These are phyloP conservation scores for Odobenus rosmarus DNA, from an alignment of 2,113 vertebrate species.

Conservation along the genomic window DNA sequence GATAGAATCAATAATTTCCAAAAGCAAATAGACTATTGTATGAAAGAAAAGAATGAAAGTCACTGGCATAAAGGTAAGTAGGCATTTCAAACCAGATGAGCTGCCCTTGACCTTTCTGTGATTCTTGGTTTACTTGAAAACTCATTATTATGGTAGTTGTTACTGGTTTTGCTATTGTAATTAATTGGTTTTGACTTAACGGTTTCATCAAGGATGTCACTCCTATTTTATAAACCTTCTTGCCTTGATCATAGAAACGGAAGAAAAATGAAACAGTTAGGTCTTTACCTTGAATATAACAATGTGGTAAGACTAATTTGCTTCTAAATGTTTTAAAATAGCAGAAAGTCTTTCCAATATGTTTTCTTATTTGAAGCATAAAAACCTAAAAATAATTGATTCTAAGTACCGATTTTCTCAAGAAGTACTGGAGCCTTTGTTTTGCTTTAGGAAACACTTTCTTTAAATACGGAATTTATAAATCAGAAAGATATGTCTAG, in stretches of 20 bases:
- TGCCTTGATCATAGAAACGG: slow-evolving; percentile 16
- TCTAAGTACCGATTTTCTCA: slow-evolving; percentile 53
- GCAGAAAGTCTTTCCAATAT: slow-evolving; percentile 41
- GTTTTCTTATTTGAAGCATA: slow-evolving; percentile 45
- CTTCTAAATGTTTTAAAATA: slow-evolving; percentile 18
- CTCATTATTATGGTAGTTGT: background rate
- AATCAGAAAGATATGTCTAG: slow-evolving; percentile 29
- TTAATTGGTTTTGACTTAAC: background rate
- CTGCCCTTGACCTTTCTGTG: background rate
- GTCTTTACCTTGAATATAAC: slow-evolving; percentile 46
- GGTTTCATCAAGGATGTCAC: slow-evolving; percentile 6
- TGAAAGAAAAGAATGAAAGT: background rate
- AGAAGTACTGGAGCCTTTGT: background rate
- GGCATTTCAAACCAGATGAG: background rate
- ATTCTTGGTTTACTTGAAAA: background rate
- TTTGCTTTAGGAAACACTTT: slow-evolving; percentile 44
- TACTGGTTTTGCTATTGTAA: background rate
- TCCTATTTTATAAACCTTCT: background rate
- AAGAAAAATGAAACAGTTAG: slow-evolving; percentile 27
- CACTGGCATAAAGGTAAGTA: background rate
- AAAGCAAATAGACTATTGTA: background rate
- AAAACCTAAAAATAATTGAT: slow-evolving; percentile 64
- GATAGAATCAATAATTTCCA: background rate
- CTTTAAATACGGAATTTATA: slow-evolving; percentile 38
- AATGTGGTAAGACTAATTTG: slow-evolving; percentile 31